These are phyloP conservation scores for Metopolophium dirhodum DNA, from an alignment of 1,140 invertebrate species.

Conservation along the genomic window DNA sequence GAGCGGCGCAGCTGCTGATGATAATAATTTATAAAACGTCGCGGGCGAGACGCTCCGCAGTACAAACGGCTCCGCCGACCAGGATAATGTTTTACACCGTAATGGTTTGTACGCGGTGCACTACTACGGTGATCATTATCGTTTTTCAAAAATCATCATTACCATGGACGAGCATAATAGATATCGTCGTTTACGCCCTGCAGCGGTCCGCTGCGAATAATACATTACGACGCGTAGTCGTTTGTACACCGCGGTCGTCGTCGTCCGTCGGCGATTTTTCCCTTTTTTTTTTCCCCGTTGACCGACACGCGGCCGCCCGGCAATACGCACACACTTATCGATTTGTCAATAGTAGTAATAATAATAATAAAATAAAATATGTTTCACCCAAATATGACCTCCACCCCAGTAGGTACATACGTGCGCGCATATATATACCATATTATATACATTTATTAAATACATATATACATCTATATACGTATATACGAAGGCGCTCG, in stretches of 20 bases:
- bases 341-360: constrained; percentile 38
- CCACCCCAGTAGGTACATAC: background rate
- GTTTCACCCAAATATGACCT: constrained; percentile 36
- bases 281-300: background rate
- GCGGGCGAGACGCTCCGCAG: too few species aligned
- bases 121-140: background rate
- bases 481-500: background rate
- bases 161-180: background rate
- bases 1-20: too few species aligned
- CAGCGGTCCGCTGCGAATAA: background rate
- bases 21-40: too few species aligned
- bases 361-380: constrained; percentile 42
- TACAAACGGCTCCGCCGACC: background rate
- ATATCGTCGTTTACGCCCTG: background rate
- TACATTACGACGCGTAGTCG: background rate
- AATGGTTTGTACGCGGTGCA: background rate
- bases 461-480: background rate
- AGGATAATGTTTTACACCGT: background rate
- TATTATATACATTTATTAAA: background rate
- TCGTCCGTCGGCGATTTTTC: background rate
- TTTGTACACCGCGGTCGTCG: background rate
- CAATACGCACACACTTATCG: constrained; percentile 43
- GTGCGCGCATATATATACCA: background rate
- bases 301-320: constrained; percentile 1
- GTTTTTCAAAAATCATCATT: constrained; percentile 8